A percentile compares a stretch with the other conserved stretches of the same genome.
phyloP scores from a whole-genome alignment of 2,113 vertebrate species.

The Aplodontia rufa region DNA sequence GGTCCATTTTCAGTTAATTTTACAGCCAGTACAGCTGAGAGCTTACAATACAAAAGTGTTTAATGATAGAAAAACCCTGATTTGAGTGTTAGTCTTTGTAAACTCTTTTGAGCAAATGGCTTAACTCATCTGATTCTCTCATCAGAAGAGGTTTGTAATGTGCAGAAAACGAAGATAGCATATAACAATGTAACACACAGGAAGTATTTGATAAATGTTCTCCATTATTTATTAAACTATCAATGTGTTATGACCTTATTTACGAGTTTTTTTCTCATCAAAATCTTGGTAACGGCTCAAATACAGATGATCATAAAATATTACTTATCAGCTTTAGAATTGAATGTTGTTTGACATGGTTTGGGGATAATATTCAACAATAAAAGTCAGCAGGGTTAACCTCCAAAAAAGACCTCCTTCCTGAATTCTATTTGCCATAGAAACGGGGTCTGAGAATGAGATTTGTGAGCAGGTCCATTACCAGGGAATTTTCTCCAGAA shows the following conservation, averaged over 20 bases:
- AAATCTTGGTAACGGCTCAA: background rate
- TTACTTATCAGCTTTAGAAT: background rate
- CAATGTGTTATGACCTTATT: background rate
- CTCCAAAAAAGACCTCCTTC: background rate
- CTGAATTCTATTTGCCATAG: background rate
- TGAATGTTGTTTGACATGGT: background rate
- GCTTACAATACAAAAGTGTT: background rate
- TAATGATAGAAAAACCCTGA: background rate
- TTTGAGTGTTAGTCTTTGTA: background rate
- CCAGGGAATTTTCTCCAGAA: background rate
- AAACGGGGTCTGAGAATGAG: background rate
- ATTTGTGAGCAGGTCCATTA: background rate
- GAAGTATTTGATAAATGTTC: background rate
- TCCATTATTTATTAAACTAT: background rate
- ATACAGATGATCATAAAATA: background rate
- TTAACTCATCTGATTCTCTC: background rate
- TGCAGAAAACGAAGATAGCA: background rate
- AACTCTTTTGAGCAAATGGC: background rate
- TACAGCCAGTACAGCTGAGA: background rate
- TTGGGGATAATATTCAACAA: background rate
- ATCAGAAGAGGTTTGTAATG: background rate
- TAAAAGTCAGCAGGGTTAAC: background rate
- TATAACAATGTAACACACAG: background rate
- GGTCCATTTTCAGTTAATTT: background rate
- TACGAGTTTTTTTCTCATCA: background rate